phyloP scores from a whole-genome alignment of 2,797 vertebrate species.

The Spinus pinus region DNA sequence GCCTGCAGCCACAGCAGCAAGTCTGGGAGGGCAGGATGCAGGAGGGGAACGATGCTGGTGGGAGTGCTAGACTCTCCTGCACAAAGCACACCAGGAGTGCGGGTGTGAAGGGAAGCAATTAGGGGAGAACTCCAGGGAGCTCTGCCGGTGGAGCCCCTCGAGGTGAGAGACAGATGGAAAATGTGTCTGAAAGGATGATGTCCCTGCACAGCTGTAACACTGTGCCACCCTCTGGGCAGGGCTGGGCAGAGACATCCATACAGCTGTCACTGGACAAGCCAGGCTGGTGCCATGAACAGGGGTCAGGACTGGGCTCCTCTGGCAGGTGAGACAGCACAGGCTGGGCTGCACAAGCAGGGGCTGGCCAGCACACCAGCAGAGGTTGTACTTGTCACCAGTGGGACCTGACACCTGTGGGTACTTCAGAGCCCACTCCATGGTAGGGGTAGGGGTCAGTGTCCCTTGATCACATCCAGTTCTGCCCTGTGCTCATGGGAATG shows the following conservation, averaged over 20 bases:
- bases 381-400: background rate
- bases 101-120: background rate
- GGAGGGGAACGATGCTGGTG: background rate
- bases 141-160: background rate
- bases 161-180: background rate
- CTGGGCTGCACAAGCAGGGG: background rate
- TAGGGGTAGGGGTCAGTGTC: background rate
- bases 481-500: rapidly evolving
- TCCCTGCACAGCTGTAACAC: background rate
- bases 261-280: background rate
- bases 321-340: background rate
- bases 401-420: background rate
- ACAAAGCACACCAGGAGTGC: background rate
- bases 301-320: background rate
- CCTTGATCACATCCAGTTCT: background rate
- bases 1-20: background rate
- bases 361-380: background rate
- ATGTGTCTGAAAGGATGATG: background rate
- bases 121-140: background rate
- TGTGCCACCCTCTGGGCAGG: background rate
- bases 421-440: background rate
- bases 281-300: rapidly evolving
- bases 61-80: background rate
- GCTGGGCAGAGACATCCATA: background rate
- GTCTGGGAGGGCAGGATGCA: background rate